Evolutionary conservation across 2,113 vertebrate species (phyloP).

Genomic region (Rhadina sibilatrix): DNA sequence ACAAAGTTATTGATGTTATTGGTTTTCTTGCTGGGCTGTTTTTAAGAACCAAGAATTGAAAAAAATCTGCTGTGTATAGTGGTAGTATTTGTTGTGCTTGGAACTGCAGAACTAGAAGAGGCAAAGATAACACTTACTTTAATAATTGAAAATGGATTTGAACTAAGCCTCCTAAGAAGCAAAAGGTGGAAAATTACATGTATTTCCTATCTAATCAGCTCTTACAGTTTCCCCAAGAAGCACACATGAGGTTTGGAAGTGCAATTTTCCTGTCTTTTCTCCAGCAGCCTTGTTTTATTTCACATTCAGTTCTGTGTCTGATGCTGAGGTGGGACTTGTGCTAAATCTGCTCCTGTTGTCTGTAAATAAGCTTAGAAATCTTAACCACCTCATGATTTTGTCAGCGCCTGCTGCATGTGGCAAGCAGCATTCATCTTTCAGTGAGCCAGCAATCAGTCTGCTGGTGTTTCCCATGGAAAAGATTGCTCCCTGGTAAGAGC

Average conservation of each 20-base stretch:
- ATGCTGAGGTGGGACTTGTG: not conserved
- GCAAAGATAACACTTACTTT: not conserved
- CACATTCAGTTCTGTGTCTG: not conserved
- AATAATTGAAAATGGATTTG: not conserved
- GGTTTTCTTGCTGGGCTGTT: not conserved
- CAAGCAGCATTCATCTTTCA: not conserved
- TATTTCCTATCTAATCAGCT: not conserved
- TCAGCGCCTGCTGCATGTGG: fast-evolving
- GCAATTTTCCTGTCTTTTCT: not conserved
- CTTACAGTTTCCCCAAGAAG: not conserved
- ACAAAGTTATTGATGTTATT: not conserved
- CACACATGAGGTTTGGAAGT: not conserved
- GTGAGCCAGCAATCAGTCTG: not conserved
- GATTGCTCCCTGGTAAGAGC: not conserved
- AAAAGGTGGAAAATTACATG: not conserved
- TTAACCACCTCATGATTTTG: not conserved
- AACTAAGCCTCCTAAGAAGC: not conserved
- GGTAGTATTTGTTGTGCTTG: not conserved
- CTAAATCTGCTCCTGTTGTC: not conserved
- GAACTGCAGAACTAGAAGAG: not conserved
- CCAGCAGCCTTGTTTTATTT: not conserved
- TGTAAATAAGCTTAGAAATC: not conserved
- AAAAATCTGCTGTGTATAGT: not conserved
- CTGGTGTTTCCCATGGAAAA: not conserved
- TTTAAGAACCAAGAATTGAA: not conserved